A percentile compares a stretch with the other conserved stretches of the same genome.
Conservation (phyloP, 2,888 invertebrate genomes). For the Andrena flavipes region DNA sequence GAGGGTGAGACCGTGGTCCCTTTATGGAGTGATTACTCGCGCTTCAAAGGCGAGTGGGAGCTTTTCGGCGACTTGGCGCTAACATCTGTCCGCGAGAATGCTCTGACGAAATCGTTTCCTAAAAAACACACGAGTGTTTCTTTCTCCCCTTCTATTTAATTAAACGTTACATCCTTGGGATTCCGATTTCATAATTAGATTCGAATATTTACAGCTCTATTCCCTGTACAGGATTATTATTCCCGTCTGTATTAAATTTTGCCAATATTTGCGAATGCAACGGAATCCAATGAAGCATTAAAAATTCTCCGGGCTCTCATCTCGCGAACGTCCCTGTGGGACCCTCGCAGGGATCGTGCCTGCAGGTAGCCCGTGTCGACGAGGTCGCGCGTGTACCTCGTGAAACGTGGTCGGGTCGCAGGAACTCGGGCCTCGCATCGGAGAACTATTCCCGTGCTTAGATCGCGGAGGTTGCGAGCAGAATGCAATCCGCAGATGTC, state of each 20-base stretch:
- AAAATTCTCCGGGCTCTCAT: too few species aligned
- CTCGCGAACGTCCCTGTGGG: too few species aligned
- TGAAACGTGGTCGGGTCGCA: conserved; percentile 5
- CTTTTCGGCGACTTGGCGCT: conserved; percentile 23
- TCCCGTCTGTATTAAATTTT: too few species aligned
- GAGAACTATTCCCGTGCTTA: conserved; percentile 64
- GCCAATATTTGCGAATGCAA: too few species aligned
- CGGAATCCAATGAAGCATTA: too few species aligned
- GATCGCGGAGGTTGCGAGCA: conserved; percentile 65
- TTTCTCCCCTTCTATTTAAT: background rate
- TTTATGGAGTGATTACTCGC: conserved; percentile 65
- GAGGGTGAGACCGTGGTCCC: conserved; percentile 53
- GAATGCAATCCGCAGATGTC: conserved; percentile 82
- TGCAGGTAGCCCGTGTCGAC: conserved; percentile 17
- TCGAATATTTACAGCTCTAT: too few species aligned
- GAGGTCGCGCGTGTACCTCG: conserved; percentile 29
- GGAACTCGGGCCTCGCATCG: conserved; percentile 42
- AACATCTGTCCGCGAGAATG: background rate
- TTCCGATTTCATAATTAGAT: too few species aligned
- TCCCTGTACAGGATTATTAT: too few species aligned
- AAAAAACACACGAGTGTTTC: background rate
- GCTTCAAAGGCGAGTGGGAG: conserved; percentile 30
- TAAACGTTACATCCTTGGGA: too few species aligned
- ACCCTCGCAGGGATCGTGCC: background rate
- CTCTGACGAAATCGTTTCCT: background rate